phyloP scores from a whole-genome alignment of 2,888 invertebrate genomes.

The Clanis bilineata region DNA sequence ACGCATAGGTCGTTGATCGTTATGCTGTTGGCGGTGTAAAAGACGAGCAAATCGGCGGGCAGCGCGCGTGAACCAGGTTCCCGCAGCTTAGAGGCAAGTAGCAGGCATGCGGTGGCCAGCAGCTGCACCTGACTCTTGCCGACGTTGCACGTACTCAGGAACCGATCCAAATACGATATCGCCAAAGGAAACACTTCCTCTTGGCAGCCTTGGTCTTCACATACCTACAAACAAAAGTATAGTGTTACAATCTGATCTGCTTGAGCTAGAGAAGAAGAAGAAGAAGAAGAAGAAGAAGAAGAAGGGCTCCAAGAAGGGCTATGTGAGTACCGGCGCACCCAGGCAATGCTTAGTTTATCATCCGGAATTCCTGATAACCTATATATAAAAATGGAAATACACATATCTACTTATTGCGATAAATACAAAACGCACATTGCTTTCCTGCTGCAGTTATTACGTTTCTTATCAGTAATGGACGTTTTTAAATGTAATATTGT shows the following conservation, averaged over 20 bases:
- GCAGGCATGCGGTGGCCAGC: conserved; percentile 94
- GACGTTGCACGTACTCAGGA: conserved; percentile 92
- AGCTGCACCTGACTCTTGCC: conserved; percentile 94
- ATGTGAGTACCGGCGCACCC: conserved; percentile 47
- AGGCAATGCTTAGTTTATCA: conserved; percentile 58
- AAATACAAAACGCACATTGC: conserved; percentile 58
- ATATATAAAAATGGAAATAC: conserved; percentile 70
- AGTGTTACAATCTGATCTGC: conserved; percentile 27
- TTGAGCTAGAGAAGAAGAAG: too few relatives aligned
- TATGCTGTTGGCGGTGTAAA: conserved; percentile 97
- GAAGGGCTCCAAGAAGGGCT: conserved; percentile 44
- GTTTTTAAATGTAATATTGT: conserved; percentile 23
- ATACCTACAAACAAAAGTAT: conserved; percentile 86
- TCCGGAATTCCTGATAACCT: conserved; percentile 78
- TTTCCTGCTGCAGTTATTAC: conserved; percentile 58
- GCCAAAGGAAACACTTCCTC: conserved; percentile 97
- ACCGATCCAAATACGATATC: conserved; percentile 96
- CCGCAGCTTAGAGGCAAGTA: conserved; percentile 95
- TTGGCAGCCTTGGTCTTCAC: conserved; percentile 95
- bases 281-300: too few relatives aligned
- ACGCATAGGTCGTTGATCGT: conserved; percentile 93
- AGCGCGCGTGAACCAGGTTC: conserved; percentile 90
- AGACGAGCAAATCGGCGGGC: conserved; percentile 90
- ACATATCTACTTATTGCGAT: conserved; percentile 68
- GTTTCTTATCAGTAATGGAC: conserved; percentile 46